phyloP scores from a whole-genome alignment of 53 echinoderm and acorn worm genomes.

The Apostichopus leukothele region DNA sequence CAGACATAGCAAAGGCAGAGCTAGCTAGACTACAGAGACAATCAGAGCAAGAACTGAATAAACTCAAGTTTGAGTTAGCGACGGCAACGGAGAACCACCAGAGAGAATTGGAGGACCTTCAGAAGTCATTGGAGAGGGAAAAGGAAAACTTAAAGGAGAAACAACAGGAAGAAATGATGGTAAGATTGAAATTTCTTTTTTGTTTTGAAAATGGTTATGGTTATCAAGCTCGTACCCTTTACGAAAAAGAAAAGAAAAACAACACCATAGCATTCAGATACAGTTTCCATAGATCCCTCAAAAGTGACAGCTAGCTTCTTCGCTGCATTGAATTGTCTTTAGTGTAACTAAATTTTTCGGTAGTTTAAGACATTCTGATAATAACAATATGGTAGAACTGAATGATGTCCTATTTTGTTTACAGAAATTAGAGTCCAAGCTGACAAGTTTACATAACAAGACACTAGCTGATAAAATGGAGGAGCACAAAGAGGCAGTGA shows the following conservation, averaged over 20 bases:
- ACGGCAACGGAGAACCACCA: slow-evolving; percentile 66
- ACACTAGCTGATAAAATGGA: slow-evolving; percentile 53
- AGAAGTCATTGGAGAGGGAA: slow-evolving; percentile 56
- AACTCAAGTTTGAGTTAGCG: slow-evolving; percentile 86
- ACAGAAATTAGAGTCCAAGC: slow-evolving; percentile 65
- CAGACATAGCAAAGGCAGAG: slow-evolving; percentile 74
- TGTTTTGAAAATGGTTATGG: background rate
- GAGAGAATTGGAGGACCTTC: slow-evolving; percentile 51
- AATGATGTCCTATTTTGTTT: background rate
- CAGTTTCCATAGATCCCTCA: too few species aligned
- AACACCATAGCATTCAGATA: too few species aligned
- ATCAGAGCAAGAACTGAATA: slow-evolving; percentile 80
- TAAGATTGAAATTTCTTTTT: slow-evolving; percentile 20
- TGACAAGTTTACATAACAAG: slow-evolving; percentile 43
- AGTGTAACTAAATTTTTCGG: too few species aligned
- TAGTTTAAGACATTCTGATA: too few species aligned
- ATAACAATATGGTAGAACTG: too few species aligned
- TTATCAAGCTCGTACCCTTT: too few species aligned
- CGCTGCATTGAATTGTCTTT: too few species aligned
- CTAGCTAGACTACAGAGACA: slow-evolving; percentile 69
- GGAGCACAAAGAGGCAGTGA: slow-evolving; percentile 58
- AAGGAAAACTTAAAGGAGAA: slow-evolving; percentile 48
- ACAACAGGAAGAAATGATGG: slow-evolving; percentile 53
- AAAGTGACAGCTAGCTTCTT: too few species aligned
- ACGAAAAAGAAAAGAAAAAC: too few species aligned